A percentile compares a stretch with the other conserved stretches of the same genome.
These are phyloP conservation scores for Diaperis boleti DNA, from an alignment of 2,888 invertebrate genomes.

Conservation along the genomic window DNA sequence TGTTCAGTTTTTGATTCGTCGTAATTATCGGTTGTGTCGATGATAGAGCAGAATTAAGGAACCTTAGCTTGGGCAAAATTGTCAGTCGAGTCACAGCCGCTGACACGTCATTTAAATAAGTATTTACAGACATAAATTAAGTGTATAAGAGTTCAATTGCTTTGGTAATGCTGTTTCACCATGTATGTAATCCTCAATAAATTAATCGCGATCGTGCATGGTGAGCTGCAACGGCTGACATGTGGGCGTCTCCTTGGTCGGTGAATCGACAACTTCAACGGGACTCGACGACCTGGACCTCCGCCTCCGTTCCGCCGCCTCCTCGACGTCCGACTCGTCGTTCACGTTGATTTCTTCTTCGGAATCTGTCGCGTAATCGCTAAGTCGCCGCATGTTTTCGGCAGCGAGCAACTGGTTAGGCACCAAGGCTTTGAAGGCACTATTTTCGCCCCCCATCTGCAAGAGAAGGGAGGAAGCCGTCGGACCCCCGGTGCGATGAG, in stretches of 20 bases:
- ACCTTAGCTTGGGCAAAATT: slow-evolving; percentile 42
- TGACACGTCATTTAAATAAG: slow-evolving; percentile 53
- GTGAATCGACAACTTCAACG: slow-evolving; percentile 65
- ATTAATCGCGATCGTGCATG: slow-evolving; percentile 75
- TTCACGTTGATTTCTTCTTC: slow-evolving; percentile 91
- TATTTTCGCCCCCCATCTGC: slow-evolving; percentile 90
- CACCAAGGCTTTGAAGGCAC: slow-evolving; percentile 84
- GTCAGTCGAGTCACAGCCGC: slow-evolving; percentile 56
- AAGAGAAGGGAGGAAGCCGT: slow-evolving; percentile 63
- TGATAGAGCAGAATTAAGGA: slow-evolving; percentile 31
- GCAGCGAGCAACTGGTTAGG: slow-evolving; percentile 71
- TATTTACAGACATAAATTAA: slow-evolving; percentile 45
- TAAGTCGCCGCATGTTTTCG: slow-evolving; percentile 69
- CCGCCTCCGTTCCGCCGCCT: slow-evolving; percentile 65
- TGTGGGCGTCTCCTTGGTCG: slow-evolving; percentile 56
- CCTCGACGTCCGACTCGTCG: slow-evolving; percentile 78
- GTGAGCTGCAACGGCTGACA: slow-evolving; percentile 79
- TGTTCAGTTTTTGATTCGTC: slow-evolving; percentile 2
- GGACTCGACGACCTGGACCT: slow-evolving; percentile 68
- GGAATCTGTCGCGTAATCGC: slow-evolving; percentile 71
- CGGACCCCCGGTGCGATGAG: slow-evolving; percentile 68
- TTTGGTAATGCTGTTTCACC: slow-evolving; percentile 50
- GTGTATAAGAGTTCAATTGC: slow-evolving; percentile 44
- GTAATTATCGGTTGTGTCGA: slow-evolving; percentile 21
- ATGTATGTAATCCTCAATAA: slow-evolving; percentile 45